Conservation (phyloP, 1,140 invertebrate species). For the Ostrea denselamellosa region DNA sequence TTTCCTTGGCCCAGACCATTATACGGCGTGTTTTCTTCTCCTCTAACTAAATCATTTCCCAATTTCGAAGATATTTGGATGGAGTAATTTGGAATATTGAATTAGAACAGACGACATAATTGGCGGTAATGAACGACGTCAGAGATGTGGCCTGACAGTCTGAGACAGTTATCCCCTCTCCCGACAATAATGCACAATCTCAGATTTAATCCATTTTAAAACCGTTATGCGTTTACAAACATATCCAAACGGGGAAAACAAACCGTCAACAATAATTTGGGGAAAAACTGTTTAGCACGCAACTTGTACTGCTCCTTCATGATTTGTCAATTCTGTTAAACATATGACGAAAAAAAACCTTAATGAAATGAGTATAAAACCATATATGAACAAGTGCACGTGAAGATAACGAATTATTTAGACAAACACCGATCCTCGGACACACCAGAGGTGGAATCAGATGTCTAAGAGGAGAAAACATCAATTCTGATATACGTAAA, state of each 20-base stretch:
- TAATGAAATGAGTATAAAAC: no score
- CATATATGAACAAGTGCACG: no score
- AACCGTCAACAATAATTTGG: no score
- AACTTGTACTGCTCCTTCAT: no score
- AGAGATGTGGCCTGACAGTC: background rate
- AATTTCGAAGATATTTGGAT: background rate
- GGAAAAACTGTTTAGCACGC: no score
- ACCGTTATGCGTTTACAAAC: background rate
- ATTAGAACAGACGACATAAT: slow-evolving; percentile 12
- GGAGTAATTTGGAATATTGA: slow-evolving; percentile 1
- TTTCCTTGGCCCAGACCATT: background rate
- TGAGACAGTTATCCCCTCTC: background rate
- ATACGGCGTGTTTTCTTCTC: background rate
- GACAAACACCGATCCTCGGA: no score
- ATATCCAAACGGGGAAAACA: background rate
- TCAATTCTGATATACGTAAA: no score
- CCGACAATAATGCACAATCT: background rate
- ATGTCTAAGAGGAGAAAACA: no score
- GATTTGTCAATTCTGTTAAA: no score
- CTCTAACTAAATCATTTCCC: background rate
- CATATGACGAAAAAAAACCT: no score
- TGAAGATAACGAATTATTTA: no score
- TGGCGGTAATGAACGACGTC: background rate
- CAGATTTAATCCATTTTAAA: background rate
- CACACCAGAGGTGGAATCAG: no score